A percentile compares a stretch with the other conserved stretches of the same genome.
Evolutionary conservation across 2,113 vertebrate species (phyloP).

Genomic region (Etheostoma cragini): DNA sequence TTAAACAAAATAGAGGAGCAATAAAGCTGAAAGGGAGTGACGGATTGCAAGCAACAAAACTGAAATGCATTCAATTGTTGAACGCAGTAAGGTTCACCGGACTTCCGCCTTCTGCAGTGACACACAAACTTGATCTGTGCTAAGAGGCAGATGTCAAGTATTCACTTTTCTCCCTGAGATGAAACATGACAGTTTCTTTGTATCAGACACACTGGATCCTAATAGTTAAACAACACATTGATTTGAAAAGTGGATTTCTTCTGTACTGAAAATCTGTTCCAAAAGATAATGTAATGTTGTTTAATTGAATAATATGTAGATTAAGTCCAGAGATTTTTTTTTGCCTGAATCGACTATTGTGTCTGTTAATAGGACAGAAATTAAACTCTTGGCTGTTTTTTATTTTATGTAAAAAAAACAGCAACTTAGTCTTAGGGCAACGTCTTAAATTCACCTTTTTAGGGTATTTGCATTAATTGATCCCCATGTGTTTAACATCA

Average conservation of each 20-base stretch:
- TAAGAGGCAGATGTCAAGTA: neutral
- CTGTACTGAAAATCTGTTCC: neutral
- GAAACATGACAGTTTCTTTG: neutral
- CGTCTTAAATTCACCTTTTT: too few relatives aligned
- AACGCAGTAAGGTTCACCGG: slow-evolving; percentile 23
- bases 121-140: slow-evolving; percentile 9
- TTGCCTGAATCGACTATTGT: neutral
- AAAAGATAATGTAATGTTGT: neutral
- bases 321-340: neutral
- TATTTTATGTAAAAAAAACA: too few relatives aligned
- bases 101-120: slow-evolving; percentile 15
- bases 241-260: neutral
- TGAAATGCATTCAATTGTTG: slow-evolving; percentile 25
- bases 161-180: neutral
- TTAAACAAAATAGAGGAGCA: slow-evolving; percentile 19
- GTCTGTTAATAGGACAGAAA: neutral
- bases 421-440: neutral
- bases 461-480: too few relatives aligned
- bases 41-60: slow-evolving; percentile 18
- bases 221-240: neutral
- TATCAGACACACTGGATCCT: neutral
- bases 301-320: neutral
- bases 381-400: neutral
- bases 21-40: slow-evolving; percentile 35
- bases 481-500: too few relatives aligned